Base-by-base conservation (phyloP, 2,113 vertebrate species). In the Serinus canaria region DNA sequence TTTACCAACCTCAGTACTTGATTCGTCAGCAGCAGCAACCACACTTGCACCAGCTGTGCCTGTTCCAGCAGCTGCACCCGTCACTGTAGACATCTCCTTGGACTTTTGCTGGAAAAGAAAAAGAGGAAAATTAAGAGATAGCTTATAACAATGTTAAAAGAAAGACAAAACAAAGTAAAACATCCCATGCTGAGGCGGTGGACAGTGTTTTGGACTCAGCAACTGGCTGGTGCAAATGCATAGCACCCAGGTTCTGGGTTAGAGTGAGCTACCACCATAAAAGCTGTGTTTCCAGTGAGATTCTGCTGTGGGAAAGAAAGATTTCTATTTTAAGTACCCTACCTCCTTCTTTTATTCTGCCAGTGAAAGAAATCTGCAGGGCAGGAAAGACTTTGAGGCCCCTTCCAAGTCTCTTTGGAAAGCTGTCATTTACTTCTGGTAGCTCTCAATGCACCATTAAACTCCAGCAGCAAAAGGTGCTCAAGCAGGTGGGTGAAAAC, bases 1-100 rank as follows among this genome's bases (percentile, higher is more conserved):
- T 80, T 59, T 63, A 95, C 96, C 64, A 35, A 97, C 96, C 92
- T 95, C 87, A 46, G 73, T 3, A 20, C 49, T 92, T 11, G 76
- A 43, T 46, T 82, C 39, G 28, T 53, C 91, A 86, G 88, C 41
- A 76, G 76, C 53, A 88, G 64, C 31, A 88, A 19, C 77, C 37
- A 67, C 59, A 23, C 33, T 60, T 23, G 75, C 44, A 20, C 30
- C 18, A 1, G 21, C 35, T 25, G 52, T n/a, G 22, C 55, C 30
- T 31, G 49, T 14, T 52, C 46, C 63, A 43, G 53, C 22, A 55
- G 46, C 52, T 59, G 15, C 33, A 50, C 11, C 70, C 24, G n/a
- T 44, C 10, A 28, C 67, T 15, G 7, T 7, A 8, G 72, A 37
- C 16, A 25, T 13, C 24, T 87, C 90, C 74, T 91, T 72, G 25